A percentile compares a stretch with the other conserved stretches of the same genome.
phyloP scores from a whole-genome alignment of 2,797 vertebrate genomes.

The Dicrostonyx torquatus region DNA sequence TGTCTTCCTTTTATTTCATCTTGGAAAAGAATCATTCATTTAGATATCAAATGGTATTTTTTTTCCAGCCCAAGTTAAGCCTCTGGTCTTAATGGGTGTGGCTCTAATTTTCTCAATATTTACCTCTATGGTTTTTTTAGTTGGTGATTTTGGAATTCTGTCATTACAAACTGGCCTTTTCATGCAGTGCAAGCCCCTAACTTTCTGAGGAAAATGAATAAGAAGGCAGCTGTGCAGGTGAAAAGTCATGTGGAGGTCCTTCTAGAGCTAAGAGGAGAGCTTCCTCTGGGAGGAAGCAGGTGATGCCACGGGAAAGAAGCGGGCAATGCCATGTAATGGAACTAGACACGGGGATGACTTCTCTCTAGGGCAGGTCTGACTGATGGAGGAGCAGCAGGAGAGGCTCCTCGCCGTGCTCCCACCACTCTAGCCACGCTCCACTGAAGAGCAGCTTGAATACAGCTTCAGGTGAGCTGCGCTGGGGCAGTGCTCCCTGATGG shows the following conservation, averaged over 20 bases:
- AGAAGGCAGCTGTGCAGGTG: not conserved
- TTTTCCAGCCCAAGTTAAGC: not conserved
- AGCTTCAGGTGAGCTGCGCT: not conserved
- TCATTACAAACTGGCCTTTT: not conserved
- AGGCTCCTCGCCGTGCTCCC: not conserved
- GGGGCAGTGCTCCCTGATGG: not conserved
- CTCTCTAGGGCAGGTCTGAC: not conserved
- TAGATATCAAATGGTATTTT: not conserved
- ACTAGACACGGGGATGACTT: not conserved
- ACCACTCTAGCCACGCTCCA: not conserved
- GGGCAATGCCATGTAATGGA: not conserved
- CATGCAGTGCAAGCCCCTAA: not conserved
- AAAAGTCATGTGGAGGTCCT: not conserved
- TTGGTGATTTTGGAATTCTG: not conserved
- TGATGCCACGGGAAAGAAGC: not conserved
- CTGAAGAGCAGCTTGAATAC: not conserved
- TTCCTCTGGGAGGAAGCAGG: not conserved
- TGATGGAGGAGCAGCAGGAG: not conserved
- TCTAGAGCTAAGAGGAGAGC: not conserved
- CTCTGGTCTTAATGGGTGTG: not conserved
- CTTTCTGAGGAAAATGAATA: not conserved
- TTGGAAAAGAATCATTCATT: not conserved
- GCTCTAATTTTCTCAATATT: not conserved
- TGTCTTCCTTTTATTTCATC: not conserved
- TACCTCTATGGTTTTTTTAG: not conserved